Evolutionary conservation across 1,140 invertebrate genomes (phyloP).

Genomic region (Bathynomus jamesi): DNA sequence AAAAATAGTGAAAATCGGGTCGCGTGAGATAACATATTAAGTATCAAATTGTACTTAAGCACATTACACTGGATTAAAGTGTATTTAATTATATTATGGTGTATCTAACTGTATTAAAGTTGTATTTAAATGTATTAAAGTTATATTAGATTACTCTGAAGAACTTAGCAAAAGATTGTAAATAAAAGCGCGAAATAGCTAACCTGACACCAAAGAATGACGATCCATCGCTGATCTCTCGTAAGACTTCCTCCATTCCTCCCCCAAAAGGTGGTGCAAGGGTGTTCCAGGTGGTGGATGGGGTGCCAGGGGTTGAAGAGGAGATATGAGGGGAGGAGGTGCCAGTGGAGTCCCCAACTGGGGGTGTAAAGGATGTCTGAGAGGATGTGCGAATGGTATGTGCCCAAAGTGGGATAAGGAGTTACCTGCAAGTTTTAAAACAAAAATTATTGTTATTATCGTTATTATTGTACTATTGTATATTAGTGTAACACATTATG

Average conservation of each 20-base stretch:
- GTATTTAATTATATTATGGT: no score
- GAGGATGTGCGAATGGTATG: slow-evolving; percentile 41
- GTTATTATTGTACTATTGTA: neutral
- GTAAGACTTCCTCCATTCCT: slow-evolving; percentile 29
- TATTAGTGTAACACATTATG: no score
- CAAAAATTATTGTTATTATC: neutral
- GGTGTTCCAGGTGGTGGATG: slow-evolving; percentile 39
- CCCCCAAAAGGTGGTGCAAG: slow-evolving; percentile 43
- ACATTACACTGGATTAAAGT: no score
- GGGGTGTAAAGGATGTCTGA: slow-evolving; percentile 47
- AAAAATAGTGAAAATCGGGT: no score
- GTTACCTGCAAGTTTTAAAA: neutral
- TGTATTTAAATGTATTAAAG: no score
- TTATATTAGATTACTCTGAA: no score
- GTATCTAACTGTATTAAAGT: no score
- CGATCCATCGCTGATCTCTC: slow-evolving; percentile 28
- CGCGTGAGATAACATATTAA: no score
- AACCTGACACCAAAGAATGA: slow-evolving; percentile 25
- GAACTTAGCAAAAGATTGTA: no score
- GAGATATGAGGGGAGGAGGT: slow-evolving; percentile 45
- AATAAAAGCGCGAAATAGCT: no score
- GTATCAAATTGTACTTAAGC: no score
- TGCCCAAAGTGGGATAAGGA: slow-evolving; percentile 4
- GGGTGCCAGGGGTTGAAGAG: slow-evolving; percentile 39
- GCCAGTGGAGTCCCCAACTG: slow-evolving; percentile 41